phyloP scores from a whole-genome alignment of 2,113 vertebrate species.

The Arizona elegans region DNA sequence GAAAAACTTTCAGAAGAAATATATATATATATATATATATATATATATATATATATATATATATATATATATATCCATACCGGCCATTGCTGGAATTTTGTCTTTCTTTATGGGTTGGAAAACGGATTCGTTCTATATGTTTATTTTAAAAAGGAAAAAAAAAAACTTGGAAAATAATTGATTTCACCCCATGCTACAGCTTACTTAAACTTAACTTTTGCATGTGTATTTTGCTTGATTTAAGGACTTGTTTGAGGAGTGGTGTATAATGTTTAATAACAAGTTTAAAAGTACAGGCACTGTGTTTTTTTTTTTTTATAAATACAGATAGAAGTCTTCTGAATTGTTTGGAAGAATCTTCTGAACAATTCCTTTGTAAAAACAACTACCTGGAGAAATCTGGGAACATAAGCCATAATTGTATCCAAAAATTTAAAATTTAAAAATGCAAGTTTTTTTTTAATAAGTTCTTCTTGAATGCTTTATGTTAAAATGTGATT shows the following conservation, averaged over 20 bases:
- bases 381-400: neutral
- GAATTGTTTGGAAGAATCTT: no score
- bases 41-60: neutral
- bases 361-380: neutral
- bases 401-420: neutral
- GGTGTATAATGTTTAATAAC: neutral
- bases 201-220: neutral
- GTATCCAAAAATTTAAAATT: neutral
- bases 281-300: neutral
- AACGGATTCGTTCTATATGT: slow-evolving; percentile 52
- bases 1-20: slow-evolving; percentile 30
- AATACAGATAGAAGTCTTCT: slow-evolving; percentile 15
- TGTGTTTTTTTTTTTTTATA: slow-evolving; percentile 5
- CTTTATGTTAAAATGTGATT: slow-evolving; percentile 15
- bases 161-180: slow-evolving; percentile 6
- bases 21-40: neutral
- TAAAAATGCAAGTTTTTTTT: slow-evolving; percentile 10
- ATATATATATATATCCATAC: slow-evolving; percentile 11
- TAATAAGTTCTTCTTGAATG: neutral
- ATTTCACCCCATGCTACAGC: slow-evolving; percentile 32
- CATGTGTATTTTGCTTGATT: neutral
- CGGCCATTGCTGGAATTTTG: slow-evolving; percentile 49
- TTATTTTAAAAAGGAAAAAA: neutral
- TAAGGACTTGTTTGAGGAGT: neutral
- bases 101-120: slow-evolving; percentile 53